A percentile compares a stretch with the other conserved stretches of the same genome.
These are phyloP conservation scores for Micropoecilia bifurca DNA, from an alignment of 2,797 vertebrate genomes.

Conservation along the genomic window DNA sequence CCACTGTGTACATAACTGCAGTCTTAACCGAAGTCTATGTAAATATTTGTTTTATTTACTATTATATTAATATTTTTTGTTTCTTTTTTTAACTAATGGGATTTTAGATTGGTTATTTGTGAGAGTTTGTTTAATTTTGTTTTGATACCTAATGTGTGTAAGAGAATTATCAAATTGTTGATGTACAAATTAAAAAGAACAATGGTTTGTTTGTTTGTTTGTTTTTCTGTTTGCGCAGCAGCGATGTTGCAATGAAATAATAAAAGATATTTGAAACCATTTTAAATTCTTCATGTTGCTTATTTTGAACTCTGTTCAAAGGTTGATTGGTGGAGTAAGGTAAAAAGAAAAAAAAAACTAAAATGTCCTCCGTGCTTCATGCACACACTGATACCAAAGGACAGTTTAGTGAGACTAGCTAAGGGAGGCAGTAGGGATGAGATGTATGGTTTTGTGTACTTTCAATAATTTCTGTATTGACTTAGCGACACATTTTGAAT, in stretches of 20 bases:
- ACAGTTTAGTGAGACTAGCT: background rate
- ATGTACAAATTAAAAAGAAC: conserved; percentile 65
- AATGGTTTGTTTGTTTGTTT: conserved; percentile 24
- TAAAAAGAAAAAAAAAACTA: background rate
- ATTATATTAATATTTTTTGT: conserved; percentile 62
- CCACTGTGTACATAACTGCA: conserved; percentile 75
- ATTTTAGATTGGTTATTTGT: conserved; percentile 62
- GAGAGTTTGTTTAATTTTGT: conserved; percentile 67
- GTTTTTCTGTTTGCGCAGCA: conserved; percentile 63
- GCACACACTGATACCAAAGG: background rate
- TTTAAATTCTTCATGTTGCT: background rate
- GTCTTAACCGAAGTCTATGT: conserved; percentile 66
- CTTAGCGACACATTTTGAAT: background rate
- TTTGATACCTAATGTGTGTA: conserved; percentile 65
- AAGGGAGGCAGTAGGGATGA: background rate
- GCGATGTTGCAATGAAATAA: conserved; percentile 60
- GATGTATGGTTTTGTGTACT: background rate
- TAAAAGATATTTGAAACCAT: conserved; percentile 23
- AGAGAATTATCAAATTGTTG: conserved; percentile 52
- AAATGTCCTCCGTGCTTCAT: background rate
- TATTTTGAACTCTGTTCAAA: background rate
- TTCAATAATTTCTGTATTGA: background rate
- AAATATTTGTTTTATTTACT: conserved; percentile 76
- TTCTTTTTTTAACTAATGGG: conserved; percentile 75
- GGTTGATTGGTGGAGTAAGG: background rate